These are phyloP conservation scores for Paragorgia papillata DNA, from an alignment of 92 coral and sea anemone species.

Conservation along the genomic window DNA sequence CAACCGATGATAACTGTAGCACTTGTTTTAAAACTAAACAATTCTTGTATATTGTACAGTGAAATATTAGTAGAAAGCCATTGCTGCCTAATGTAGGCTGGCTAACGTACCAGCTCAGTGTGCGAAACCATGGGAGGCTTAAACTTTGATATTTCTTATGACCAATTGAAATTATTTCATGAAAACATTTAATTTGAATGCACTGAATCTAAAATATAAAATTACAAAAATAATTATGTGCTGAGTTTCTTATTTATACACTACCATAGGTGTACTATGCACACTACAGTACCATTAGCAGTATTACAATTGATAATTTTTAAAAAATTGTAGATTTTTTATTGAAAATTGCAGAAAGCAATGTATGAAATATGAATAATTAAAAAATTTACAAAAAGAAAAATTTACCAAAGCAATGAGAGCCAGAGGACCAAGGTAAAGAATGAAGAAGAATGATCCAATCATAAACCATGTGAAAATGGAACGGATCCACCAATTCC, in stretches of 20 bases:
- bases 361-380: no score
- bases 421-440: conserved; percentile 88
- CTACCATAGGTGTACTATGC: no score
- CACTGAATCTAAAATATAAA: conserved; percentile 69
- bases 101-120: conserved; percentile 84
- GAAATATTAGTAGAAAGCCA: no score
- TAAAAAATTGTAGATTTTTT: no score
- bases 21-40: background rate
- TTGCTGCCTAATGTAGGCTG: no score
- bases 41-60: background rate
- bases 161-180: conserved; percentile 92
- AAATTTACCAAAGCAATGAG: conserved; percentile 75
- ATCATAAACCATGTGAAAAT: conserved; percentile 79
- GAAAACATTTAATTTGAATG: conserved; percentile 94
- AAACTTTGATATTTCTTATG: conserved; percentile 91
- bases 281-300: no score
- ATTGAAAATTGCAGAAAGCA: no score
- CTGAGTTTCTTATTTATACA: no score
- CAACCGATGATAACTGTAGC: background rate
- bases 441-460: conserved; percentile 73
- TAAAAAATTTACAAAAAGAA: no score
- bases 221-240: no score
- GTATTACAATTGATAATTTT: no score
- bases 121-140: conserved; percentile 94
- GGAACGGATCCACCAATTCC: conserved; percentile 98